A percentile compares a stretch with the other conserved stretches of the same genome.
Evolutionary conservation across 2,797 vertebrate species (phyloP).

Genomic region (Columba guinea): DNA sequence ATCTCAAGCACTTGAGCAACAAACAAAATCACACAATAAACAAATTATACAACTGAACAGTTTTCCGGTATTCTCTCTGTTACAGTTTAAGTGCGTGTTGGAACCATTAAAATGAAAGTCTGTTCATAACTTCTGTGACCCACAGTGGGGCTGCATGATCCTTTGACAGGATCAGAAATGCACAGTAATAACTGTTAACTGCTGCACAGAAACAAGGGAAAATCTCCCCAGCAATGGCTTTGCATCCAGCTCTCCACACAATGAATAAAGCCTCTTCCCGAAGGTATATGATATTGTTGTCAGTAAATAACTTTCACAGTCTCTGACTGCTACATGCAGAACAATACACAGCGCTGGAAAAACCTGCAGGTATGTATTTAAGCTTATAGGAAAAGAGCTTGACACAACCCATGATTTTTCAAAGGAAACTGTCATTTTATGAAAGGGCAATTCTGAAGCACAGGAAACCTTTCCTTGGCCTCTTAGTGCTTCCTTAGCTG

Average conservation of each 20-base stretch:
- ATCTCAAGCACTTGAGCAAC: background rate
- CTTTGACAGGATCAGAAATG: background rate
- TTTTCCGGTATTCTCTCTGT: background rate
- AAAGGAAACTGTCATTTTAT: background rate
- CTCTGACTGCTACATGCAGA: background rate
- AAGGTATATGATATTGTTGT: background rate
- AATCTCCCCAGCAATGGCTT: background rate
- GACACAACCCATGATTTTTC: background rate
- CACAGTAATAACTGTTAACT: conserved; percentile 2
- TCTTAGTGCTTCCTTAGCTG: background rate
- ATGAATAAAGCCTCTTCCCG: background rate
- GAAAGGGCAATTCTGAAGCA: background rate
- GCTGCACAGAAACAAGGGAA: background rate
- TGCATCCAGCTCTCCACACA: background rate
- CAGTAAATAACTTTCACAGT: background rate
- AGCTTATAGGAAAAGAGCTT: background rate
- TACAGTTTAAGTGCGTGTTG: background rate
- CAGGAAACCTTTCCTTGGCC: background rate
- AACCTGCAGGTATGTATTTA: background rate
- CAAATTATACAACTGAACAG: background rate
- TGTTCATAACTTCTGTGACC: background rate
- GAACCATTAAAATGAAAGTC: background rate
- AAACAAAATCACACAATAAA: background rate
- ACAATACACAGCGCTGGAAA: background rate
- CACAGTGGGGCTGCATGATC: background rate